Conservation (phyloP, 2,888 invertebrate species). For the Rotaria socialis region DNA sequence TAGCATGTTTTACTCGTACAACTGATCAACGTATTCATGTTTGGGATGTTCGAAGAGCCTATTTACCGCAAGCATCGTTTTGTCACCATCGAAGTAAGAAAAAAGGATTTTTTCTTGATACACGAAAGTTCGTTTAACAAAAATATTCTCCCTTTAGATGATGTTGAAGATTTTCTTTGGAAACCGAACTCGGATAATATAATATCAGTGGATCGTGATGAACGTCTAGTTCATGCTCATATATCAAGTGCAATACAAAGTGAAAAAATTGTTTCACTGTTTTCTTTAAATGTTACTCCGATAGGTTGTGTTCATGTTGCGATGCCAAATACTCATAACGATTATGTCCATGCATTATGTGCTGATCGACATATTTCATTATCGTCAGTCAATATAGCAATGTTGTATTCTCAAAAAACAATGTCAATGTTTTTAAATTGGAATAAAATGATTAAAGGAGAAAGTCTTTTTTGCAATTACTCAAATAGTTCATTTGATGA, state of each 20-base stretch:
- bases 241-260: not conserved
- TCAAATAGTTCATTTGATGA: not conserved
- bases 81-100: constrained; percentile 24
- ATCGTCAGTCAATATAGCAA: not conserved
- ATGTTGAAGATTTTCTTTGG: constrained; percentile 21
- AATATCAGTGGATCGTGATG: not conserved
- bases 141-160: not conserved
- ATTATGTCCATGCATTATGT: not conserved
- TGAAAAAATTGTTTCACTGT: not conserved
- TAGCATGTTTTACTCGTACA: not conserved
- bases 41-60: constrained; percentile 19
- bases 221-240: not conserved
- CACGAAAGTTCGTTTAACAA: not conserved
- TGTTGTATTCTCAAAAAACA: not conserved
- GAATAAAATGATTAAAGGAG: not conserved
- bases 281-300: not conserved
- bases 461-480: not conserved
- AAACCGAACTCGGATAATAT: not conserved
- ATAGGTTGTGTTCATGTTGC: not conserved
- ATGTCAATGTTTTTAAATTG: not conserved
- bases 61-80: constrained; percentile 26
- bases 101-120: not conserved
- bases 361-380: not conserved
- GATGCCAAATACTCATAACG: constrained; percentile 1
- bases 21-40: not conserved